Evolutionary conservation across 2,888 invertebrate genomes (phyloP), one percentile per base, ranked within the genome.

Genomic region (Nysson spinosus): DNA sequence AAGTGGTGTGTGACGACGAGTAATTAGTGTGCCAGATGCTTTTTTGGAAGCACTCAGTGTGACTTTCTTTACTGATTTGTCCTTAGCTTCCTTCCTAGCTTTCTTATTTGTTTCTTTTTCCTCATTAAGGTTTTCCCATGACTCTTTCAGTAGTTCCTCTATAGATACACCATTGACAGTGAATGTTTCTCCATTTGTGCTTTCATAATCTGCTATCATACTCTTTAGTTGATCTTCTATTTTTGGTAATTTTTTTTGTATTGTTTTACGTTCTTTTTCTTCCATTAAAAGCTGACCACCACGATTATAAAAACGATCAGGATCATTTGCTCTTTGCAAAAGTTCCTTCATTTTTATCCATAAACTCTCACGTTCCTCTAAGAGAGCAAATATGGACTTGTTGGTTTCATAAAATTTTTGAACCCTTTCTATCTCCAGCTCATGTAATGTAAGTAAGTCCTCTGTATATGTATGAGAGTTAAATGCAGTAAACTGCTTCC

Each of bases 271-370:
- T 79, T 95, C 95, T 77, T 93, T 95, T 85, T 97, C 97, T 83
- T 97, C 97, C 47, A 91, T 91, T 1, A 97, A 87, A 4, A 97
- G 88, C 71, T 95, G 93, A 0, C 97, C 96, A 0, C 97, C 96
- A 28, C 97, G 90, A 86, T 97, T 96, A 75, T 95, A 93, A 82
- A 93, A 95, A 0, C 97, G 90, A 69, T 93, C 93, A 0, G 95
- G 94, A 78, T 95, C 94, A n/a, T 91, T 90, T 0, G 94, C 93
- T 47, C 92, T 91, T 14, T 91, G 90, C 70, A 96, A 95, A 42
- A 96, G 86, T 61, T 93, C 93, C 1, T 91, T 88, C 91, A 94
- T 93, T 79, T 94, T 92, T 16, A 90, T 88, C 93, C 95, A 96
- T 1, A 95, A 88, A 26, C 90, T 88, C 65, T 92, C 90, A 40